Evolutionary conservation across 2,113 vertebrate species (phyloP).

Genomic region (Corythaeola cristata): DNA sequence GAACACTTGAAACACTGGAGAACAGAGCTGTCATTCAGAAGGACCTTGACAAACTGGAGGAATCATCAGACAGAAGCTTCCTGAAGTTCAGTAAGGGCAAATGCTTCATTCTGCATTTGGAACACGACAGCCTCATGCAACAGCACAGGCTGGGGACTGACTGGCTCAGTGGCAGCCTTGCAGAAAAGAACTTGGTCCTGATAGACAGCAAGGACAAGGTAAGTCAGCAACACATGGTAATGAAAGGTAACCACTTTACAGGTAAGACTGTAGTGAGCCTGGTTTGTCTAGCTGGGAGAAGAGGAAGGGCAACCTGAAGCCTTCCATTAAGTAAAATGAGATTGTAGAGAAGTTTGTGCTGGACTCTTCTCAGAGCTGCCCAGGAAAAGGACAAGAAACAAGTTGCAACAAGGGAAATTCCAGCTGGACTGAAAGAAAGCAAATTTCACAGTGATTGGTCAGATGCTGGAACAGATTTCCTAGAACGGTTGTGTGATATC

Average conservation of each 20-base stretch:
- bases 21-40: background rate
- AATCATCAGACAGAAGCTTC: background rate
- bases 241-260: background rate
- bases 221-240: background rate
- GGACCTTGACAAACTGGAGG: background rate
- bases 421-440: background rate
- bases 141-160: background rate
- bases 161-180: background rate
- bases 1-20: background rate
- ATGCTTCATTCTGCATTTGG: background rate
- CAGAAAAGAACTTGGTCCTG: background rate
- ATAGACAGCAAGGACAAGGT: background rate
- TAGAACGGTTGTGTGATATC: background rate
- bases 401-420: background rate
- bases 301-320: background rate
- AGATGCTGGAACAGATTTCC: background rate
- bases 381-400: background rate
- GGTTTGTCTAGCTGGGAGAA: background rate
- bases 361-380: background rate
- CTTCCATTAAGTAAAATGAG: background rate
- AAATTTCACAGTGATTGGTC: background rate
- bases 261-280: background rate
- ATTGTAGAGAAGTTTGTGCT: background rate
- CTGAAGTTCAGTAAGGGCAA: background rate
- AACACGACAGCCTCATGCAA: background rate